Conservation (phyloP, 2,797 vertebrate genomes). For the Capromys pilorides region DNA sequence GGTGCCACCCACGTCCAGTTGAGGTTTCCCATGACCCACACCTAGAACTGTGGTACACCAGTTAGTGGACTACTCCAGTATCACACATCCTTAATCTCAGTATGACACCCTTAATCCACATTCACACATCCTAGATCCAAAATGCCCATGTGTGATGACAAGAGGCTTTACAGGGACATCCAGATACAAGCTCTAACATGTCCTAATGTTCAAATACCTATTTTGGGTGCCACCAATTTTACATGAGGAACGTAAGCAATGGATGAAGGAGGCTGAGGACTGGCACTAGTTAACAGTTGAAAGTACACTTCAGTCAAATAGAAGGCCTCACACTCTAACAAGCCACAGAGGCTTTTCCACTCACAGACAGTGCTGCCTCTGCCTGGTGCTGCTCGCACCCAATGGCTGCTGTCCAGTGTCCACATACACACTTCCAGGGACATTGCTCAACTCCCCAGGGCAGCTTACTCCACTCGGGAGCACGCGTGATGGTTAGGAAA, state of each 20-base stretch:
- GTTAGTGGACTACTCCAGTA: neutral
- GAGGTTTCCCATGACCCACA: neutral
- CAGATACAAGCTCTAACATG: neutral
- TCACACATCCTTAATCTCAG: neutral
- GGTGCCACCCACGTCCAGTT: neutral
- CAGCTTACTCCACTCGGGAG: conserved; percentile 4
- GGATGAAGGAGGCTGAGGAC: neutral
- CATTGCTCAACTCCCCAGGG: neutral
- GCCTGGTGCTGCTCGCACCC: neutral
- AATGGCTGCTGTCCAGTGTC: neutral
- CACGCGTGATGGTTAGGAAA: neutral
- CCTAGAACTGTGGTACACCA: neutral
- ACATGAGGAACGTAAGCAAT: neutral
- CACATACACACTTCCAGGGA: neutral
- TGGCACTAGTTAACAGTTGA: neutral
- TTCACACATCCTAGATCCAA: neutral
- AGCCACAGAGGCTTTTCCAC: neutral
- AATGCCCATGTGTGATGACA: neutral
- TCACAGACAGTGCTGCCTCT: neutral
- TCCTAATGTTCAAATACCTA: conserved; percentile 4
- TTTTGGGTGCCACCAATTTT: neutral
- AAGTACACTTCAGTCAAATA: neutral
- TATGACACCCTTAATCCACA: neutral
- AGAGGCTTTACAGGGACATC: neutral
- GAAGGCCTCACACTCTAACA: neutral